Base-by-base conservation (phyloP, 2,888 invertebrate species). In the Andrena trimmerana region DNA sequence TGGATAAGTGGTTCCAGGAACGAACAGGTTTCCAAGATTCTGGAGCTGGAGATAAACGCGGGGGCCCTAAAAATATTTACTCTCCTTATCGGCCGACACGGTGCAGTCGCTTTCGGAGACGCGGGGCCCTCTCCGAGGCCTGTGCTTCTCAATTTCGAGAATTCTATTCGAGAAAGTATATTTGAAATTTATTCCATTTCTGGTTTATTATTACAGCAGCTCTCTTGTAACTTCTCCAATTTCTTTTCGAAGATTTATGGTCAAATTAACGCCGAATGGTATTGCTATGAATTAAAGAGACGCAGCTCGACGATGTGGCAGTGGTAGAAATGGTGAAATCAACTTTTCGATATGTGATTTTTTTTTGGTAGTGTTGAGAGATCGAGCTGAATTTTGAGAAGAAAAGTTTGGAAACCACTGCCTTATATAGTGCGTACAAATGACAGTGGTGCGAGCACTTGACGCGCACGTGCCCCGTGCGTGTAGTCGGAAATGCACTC, bases 61-160 rank as follows among this genome's bases (percentile, higher is more conserved):
- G 73, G 72, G 84, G 76, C 80, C 88, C 87, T 88, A 89, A 91
- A 90, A 91, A 90, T 91, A 90, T 90, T 89, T 88, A 74, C 81
- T 76, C 73, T 85, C 69, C 88, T 91, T 91, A 92, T 91, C 90
- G 76, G 31, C 27, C 29, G 27, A 81, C 81, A 77, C 59, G 86
- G 72, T 75, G 63, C 65, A 67, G 52, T 54, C 52, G 67, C 31
- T 59, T 42, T 60, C 31, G 20, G 20, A 27, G 16, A 57, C 31
- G 4, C 13, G n/a, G 31, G 16, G 27, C 27, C 10, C 48, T 16
- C 50, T 75, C 33, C 16, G 31, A 31, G 29, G 8, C 31, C 54
- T 31, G 20, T 24, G 31, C 7, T n/a, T 42, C 29, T 16, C 66
- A 1, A 16, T 65, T 65, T 63, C 13, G 10, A 50, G 33, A 29